These are phyloP conservation scores for Rachycentron canadum DNA, from an alignment of 2,797 vertebrate species.

Conservation along the genomic window DNA sequence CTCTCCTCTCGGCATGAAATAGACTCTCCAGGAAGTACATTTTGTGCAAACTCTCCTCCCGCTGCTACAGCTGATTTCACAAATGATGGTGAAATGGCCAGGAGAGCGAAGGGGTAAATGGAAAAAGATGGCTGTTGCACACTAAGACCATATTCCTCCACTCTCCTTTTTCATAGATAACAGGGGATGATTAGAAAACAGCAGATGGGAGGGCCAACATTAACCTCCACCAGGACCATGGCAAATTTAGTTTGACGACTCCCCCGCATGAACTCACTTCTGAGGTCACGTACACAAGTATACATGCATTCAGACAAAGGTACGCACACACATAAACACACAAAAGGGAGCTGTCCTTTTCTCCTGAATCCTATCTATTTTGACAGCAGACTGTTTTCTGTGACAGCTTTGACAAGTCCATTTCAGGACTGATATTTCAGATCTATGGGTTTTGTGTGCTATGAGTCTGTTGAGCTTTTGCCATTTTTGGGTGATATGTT, in stretches of 20 bases:
- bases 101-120: slow-evolving; percentile 79
- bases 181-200: slow-evolving; percentile 83
- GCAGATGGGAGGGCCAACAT: slow-evolving; percentile 70
- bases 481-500: slow-evolving; percentile 24
- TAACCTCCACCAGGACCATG: slow-evolving; percentile 69
- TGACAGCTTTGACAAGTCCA: slow-evolving; percentile 61
- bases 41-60: slow-evolving; percentile 81
- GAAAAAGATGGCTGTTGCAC: slow-evolving; percentile 80
- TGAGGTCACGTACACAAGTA: slow-evolving; percentile 38
- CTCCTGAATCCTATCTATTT: slow-evolving; percentile 46
- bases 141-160: slow-evolving; percentile 56
- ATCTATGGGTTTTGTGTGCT: slow-evolving; percentile 9
- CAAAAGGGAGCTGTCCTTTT: slow-evolving; percentile 24
- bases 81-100: slow-evolving; percentile 84
- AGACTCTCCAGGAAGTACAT: slow-evolving; percentile 87
- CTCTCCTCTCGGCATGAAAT: slow-evolving; percentile 74
- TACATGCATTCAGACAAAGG: slow-evolving; percentile 13
- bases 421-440: slow-evolving; percentile 51
- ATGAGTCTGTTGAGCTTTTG: slow-evolving; percentile 15
- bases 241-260: slow-evolving; percentile 68
- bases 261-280: slow-evolving; percentile 59
- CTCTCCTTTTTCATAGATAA: slow-evolving; percentile 82
- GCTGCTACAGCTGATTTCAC: slow-evolving; percentile 87
- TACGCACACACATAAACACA: slow-evolving; percentile 10
- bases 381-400: slow-evolving; percentile 42